Evolutionary conservation across 2,888 invertebrate species (phyloP).

Genomic region (Galerucella calmariensis): DNA sequence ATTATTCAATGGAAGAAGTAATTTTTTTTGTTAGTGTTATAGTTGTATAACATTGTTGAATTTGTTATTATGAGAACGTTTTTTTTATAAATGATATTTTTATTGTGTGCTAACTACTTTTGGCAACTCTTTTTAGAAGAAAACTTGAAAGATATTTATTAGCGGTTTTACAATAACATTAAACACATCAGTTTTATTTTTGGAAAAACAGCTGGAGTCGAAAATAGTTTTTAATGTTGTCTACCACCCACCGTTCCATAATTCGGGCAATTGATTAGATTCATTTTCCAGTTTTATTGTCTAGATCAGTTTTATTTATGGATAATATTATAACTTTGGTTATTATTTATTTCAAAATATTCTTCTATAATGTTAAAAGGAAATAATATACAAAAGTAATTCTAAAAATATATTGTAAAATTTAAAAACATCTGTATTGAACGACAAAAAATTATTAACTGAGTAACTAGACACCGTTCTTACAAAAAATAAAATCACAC

Average conservation of each 20-base stretch:
- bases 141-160: slow-evolving; percentile 2
- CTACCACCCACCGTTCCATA: slow-evolving; percentile 18
- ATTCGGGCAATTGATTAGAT: slow-evolving; percentile 9
- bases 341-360: not conserved
- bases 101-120: not conserved
- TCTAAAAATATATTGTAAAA: slow-evolving; percentile 28
- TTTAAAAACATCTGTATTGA: slow-evolving; percentile 34
- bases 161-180: slow-evolving; percentile 25
- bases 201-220: slow-evolving; percentile 26
- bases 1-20: not conserved
- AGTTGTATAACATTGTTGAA: not conserved
- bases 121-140: not conserved
- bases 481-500: not conserved
- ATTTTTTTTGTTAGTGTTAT: not conserved
- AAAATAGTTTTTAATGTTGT: slow-evolving; percentile 29
- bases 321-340: not conserved
- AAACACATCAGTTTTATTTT: slow-evolving; percentile 27
- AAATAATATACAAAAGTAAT: not conserved
- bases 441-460: slow-evolving; percentile 10
- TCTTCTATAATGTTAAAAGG: no score
- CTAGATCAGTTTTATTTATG: slow-evolving; percentile 10
- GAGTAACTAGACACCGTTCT: no score
- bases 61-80: no score
- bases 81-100: not conserved
- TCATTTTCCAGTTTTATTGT: slow-evolving; percentile 4